Conservation (phyloP, 2,888 invertebrate genomes). For the Drosophila neotestacea region DNA sequence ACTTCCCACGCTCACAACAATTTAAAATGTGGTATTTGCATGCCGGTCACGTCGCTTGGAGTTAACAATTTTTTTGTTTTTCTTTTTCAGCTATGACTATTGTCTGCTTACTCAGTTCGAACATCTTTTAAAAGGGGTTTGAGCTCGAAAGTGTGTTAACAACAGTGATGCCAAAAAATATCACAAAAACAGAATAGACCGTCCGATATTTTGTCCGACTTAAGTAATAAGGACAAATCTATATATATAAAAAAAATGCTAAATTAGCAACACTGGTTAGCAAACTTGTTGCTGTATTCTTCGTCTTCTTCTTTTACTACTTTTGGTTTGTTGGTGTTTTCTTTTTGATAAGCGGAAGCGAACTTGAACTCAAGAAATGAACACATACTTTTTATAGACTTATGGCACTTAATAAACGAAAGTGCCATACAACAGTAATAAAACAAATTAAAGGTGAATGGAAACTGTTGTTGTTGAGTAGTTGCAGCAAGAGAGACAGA, state of each 20-base stretch:
- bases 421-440: constrained; percentile 41
- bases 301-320: not conserved
- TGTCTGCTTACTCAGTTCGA: constrained; percentile 11
- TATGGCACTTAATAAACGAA: constrained; percentile 46
- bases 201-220: too few relatives aligned
- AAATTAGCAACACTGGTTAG: not conserved
- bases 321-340: constrained; percentile 1
- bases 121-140: constrained; percentile 16
- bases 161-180: too few relatives aligned
- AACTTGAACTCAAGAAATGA: constrained; percentile 50
- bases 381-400: constrained; percentile 3
- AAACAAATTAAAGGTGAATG: constrained; percentile 29
- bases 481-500: constrained; percentile 28
- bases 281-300: constrained; percentile 24
- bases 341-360: constrained; percentile 17
- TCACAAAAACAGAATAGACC: too few relatives aligned
- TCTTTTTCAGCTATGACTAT: constrained; percentile 14
- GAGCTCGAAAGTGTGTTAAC: constrained; percentile 2
- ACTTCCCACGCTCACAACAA: constrained; percentile 54
- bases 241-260: too few relatives aligned
- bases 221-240: too few relatives aligned
- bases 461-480: constrained; percentile 24
- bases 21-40: constrained; percentile 49
- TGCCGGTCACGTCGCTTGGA: constrained; percentile 36
- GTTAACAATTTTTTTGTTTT: constrained; percentile 11